Evolutionary conservation across 2,797 vertebrate genomes (phyloP).

Genomic region (Steatocranus sp.): DNA sequence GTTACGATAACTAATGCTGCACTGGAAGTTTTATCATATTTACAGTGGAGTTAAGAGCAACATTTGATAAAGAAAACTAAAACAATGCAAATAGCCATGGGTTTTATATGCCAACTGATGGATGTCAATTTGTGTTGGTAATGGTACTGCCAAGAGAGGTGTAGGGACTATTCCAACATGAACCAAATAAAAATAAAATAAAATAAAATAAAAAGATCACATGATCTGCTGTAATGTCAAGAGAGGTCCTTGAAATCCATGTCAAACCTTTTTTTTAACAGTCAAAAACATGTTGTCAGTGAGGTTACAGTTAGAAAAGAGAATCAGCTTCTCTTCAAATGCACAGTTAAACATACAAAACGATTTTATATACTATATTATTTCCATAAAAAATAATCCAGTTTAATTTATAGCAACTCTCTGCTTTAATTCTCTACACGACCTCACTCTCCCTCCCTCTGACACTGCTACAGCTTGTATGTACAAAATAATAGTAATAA

Average conservation of each 20-base stretch:
- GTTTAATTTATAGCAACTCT: slow-evolving; percentile 69
- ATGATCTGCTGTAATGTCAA: slow-evolving; percentile 19
- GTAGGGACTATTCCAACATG: slow-evolving; percentile 3
- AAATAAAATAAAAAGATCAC: slow-evolving; percentile 12
- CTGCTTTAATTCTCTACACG: slow-evolving; percentile 36
- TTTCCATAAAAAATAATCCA: slow-evolving; percentile 69
- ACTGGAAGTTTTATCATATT: background rate
- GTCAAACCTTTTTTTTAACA: slow-evolving; percentile 21
- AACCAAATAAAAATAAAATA: slow-evolving; percentile 39
- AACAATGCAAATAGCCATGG: background rate
- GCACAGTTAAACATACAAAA: slow-evolving; percentile 65
- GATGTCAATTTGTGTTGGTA: slow-evolving; percentile 6
- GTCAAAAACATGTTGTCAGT: slow-evolving; percentile 41
- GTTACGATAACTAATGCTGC: background rate
- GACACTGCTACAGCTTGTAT: slow-evolving; percentile 53
- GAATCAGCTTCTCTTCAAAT: slow-evolving; percentile 46
- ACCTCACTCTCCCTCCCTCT: slow-evolving; percentile 21
- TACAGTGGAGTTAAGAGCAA: background rate
- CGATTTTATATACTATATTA: slow-evolving; percentile 69
- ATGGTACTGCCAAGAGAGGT: background rate
- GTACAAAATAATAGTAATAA: slow-evolving; percentile 52
- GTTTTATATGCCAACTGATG: background rate
- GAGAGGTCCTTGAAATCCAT: slow-evolving; percentile 15
- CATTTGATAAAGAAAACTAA: background rate
- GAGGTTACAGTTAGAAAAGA: slow-evolving; percentile 46